Evolutionary conservation across 2,797 vertebrate genomes (phyloP), one percentile per base, ranked within the genome.

Genomic region (Myiotriccus ornatus): DNA sequence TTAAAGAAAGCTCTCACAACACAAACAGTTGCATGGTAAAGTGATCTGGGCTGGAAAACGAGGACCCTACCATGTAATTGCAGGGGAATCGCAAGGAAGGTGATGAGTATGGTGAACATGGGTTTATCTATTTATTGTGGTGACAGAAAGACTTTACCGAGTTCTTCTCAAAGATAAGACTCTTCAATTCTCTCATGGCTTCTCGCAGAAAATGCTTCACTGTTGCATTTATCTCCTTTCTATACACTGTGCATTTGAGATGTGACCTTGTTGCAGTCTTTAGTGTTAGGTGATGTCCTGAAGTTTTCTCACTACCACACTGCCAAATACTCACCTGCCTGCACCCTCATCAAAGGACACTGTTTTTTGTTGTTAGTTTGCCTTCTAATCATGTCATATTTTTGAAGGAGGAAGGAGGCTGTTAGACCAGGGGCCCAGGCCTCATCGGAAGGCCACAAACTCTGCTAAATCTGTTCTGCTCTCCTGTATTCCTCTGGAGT

Each of bases 41-140:
- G 37, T 70, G 56, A 74, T 93, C 68, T 84, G 60, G 64, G 46
- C 27, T 57, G 57, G 83, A 84, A 84, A 75, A 53, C 70, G 70
- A 39, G 53, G 70, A 84, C 70, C 25, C 32, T 32, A 46, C n/a
- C 14, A 18, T 18, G 34, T 63, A 43, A 59, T 28, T 84, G 24
- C 63, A 53, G 70, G 78, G 59, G 37, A 88, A 46, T 84, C 0
- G 0, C 59, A 64, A 49, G n/a, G 49, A 79, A 76, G 35, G n/a
- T 0, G 0, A 30, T 3, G 3, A 25, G 25, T 35, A 21, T 64
- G 63, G 57, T 69, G 49, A 82, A 30, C 0, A 0, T 46, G 3
- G 2, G 23, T 70, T 81, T 73, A 32, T 78, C 80, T 77, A 5
- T 94, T 89, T 82, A 57, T 82, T 92, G 64, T 1, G 4, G 32